Percentiles rank a stretch among this genome's conserved stretches.
phyloP scores from a whole-genome alignment of 2,888 invertebrate species.

The Strigamia maritima region DNA sequence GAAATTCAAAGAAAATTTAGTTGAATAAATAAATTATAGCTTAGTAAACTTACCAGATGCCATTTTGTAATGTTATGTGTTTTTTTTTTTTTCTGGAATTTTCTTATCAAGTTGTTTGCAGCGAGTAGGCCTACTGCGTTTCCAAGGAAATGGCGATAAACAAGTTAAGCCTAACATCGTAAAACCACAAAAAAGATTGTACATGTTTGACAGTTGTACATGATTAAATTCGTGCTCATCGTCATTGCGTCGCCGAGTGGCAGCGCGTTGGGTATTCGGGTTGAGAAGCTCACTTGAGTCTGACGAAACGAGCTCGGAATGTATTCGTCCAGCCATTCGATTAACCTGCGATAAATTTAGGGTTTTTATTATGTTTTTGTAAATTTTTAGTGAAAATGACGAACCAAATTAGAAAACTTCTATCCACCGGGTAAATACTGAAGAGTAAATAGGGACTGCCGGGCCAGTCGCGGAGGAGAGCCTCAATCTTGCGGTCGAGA shows the following conservation, averaged over 20 bases:
- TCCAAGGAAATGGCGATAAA: too few species aligned
- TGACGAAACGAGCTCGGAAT: slow-evolving; percentile 96
- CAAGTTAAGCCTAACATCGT: too few species aligned
- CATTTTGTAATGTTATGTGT: too few species aligned
- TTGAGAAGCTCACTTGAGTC: slow-evolving; percentile 96
- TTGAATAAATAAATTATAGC: too few species aligned
- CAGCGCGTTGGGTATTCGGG: slow-evolving; percentile 92
- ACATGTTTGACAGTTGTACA: slow-evolving; percentile 87
- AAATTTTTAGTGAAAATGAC: too few species aligned
- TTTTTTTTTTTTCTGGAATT: too few species aligned
- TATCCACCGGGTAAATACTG: slow-evolving; percentile 97
- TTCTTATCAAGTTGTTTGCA: too few species aligned
- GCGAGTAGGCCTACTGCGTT: too few species aligned
- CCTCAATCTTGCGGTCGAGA: slow-evolving; percentile 87
- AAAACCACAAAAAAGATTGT: too few species aligned
- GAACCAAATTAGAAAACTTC: slow-evolving; percentile 96
- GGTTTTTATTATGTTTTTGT: too few species aligned
- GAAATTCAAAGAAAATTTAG: too few species aligned
- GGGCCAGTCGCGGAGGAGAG: slow-evolving; percentile 92
- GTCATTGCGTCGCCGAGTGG: slow-evolving; percentile 85
- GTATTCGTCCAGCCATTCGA: slow-evolving; percentile 97
- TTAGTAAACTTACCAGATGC: too few species aligned
- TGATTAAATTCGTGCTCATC: slow-evolving; percentile 88
- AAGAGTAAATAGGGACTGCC: slow-evolving; percentile 94
- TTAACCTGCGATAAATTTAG: slow-evolving; percentile 67